Conservation (phyloP, 2,888 invertebrate genomes). For the Eupithecia subfuscata region DNA sequence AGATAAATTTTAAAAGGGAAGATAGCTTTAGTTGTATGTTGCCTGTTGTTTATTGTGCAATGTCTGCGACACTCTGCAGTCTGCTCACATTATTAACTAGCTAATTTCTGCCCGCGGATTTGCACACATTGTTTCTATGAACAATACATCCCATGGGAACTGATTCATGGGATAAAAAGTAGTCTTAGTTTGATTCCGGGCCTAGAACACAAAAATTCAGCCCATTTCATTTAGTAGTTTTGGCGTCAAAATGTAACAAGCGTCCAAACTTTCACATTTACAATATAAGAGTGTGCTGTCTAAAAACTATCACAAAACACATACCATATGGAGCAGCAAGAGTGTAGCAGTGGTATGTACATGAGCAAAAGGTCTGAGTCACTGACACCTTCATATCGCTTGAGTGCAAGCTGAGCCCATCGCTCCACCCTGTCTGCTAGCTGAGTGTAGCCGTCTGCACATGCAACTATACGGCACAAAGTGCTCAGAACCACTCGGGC, state of each 20-base stretch:
- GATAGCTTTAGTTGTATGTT: not conserved
- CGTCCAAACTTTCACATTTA: no score
- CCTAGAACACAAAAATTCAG: not conserved
- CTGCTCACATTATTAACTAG: not conserved
- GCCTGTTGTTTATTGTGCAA: not conserved
- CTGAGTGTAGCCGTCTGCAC: constrained; percentile 77
- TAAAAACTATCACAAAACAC: not conserved
- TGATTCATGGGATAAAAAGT: not conserved
- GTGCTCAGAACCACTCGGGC: constrained; percentile 87
- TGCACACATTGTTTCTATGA: not conserved
- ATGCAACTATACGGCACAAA: constrained; percentile 88
- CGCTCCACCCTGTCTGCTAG: constrained; percentile 85
- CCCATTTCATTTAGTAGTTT: not conserved
- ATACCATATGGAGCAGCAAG: constrained; percentile 87
- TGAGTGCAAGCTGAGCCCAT: constrained; percentile 88
- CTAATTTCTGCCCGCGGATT: not conserved
- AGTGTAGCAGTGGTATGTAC: constrained; percentile 87
- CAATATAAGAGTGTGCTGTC: not conserved
- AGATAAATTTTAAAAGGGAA: not conserved
- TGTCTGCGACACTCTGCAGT: not conserved
- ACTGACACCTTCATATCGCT: constrained; percentile 88
- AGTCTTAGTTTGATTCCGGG: not conserved
- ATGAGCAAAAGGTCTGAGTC: constrained; percentile 88
- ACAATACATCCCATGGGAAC: not conserved
- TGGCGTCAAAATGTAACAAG: not conserved